Conservation (phyloP, 2,113 vertebrate genomes). For the Gobius niger region DNA sequence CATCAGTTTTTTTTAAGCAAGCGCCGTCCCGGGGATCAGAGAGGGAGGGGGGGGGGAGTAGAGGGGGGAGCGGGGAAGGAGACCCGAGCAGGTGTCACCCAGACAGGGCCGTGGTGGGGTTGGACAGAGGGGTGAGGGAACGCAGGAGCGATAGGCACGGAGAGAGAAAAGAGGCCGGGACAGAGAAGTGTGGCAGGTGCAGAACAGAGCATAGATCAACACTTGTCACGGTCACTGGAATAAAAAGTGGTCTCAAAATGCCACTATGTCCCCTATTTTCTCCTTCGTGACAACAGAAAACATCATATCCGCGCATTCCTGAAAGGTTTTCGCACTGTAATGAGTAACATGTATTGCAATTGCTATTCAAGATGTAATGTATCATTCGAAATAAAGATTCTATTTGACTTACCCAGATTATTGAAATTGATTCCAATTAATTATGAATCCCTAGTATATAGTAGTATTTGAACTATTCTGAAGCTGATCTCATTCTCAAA, state of each 20-base stretch:
- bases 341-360: too few relatives aligned
- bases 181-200: slow-evolving; percentile 47
- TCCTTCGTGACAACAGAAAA: not conserved
- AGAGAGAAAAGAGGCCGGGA: not conserved
- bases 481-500: too few relatives aligned
- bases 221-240: not conserved
- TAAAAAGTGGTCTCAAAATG: not conserved
- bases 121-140: slow-evolving; percentile 36
- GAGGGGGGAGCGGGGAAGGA: slow-evolving; percentile 1
- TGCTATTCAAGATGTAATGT: too few relatives aligned
- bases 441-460: too few relatives aligned
- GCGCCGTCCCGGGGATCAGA: slow-evolving; percentile 82
- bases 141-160: slow-evolving; percentile 20
- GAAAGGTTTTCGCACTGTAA: too few relatives aligned
- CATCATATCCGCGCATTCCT: not conserved
- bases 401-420: too few relatives aligned
- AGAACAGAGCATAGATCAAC: not conserved
- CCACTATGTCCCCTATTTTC: not conserved
- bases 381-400: too few relatives aligned
- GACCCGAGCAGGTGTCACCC: slow-evolving; percentile 95
- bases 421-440: too few relatives aligned
- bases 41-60: slow-evolving; percentile 15
- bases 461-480: too few relatives aligned
- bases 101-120: slow-evolving; percentile 80
- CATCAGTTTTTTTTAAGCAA: slow-evolving; percentile 81